Evolutionary conservation across 2,888 invertebrate species (phyloP).

Genomic region (Pantelozetes paolii): DNA sequence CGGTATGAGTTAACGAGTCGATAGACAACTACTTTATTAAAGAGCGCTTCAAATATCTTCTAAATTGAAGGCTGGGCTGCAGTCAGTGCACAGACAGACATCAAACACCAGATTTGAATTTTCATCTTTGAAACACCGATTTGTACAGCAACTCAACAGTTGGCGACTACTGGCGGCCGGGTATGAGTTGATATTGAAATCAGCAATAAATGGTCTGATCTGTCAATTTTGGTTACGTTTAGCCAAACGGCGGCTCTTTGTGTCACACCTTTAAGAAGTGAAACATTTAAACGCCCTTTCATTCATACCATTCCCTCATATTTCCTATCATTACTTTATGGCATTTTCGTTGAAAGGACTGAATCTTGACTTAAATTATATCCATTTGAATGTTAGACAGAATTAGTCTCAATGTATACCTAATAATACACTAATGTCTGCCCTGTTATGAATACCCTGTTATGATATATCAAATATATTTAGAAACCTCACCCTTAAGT

Average conservation of each 20-base stretch:
- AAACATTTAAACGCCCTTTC: not conserved
- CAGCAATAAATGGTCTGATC: constrained; percentile 12
- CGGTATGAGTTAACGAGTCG: constrained; percentile 21
- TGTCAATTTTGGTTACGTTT: constrained; percentile 10
- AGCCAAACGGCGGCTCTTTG: constrained; percentile 4
- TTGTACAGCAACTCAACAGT: constrained; percentile 1
- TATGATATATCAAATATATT: not conserved
- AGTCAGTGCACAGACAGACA: not conserved
- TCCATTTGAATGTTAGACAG: not conserved
- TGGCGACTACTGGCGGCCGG: not conserved
- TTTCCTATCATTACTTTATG: not conserved
- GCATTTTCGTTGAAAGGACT: not conserved
- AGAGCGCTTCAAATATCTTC: constrained; percentile 2
- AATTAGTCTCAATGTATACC: not conserved
- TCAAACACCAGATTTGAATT: not conserved
- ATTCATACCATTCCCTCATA: constrained; percentile 9
- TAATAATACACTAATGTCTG: too few species aligned
- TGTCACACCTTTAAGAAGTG: constrained; percentile 23
- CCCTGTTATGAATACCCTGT: not conserved
- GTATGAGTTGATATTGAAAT: constrained; percentile 10
- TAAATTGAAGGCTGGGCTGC: not conserved
- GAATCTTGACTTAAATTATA: not conserved
- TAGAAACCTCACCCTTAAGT: constrained; percentile 20
- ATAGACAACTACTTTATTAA: constrained; percentile 24
- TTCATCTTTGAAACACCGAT: constrained; percentile 16